phyloP scores from a whole-genome alignment of 1,140 invertebrate genomes.

The Bradysia coprophila region DNA sequence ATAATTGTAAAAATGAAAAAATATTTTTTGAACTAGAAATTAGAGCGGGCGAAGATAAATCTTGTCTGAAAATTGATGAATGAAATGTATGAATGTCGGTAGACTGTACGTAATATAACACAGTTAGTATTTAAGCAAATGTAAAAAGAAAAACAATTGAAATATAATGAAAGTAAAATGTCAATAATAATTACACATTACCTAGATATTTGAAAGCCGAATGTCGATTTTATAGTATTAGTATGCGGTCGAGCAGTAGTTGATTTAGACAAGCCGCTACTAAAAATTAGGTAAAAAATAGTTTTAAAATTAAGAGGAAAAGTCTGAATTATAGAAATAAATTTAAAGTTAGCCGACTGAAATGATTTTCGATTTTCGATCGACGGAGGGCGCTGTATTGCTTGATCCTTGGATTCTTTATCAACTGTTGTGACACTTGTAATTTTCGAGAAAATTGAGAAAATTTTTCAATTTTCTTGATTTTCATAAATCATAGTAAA shows the following conservation, averaged over 20 bases:
- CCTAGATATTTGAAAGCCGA: slow-evolving; percentile 16
- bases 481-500: too few relatives aligned
- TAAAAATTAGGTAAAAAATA: slow-evolving; percentile 6
- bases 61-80: not conserved
- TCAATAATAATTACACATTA: not conserved
- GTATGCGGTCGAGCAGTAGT: slow-evolving; percentile 17
- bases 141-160: too few relatives aligned
- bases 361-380: not conserved
- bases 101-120: not conserved
- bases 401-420: too few relatives aligned
- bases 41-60: not conserved
- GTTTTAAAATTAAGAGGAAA: not conserved
- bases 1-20: slow-evolving; percentile 1
- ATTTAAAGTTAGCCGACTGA: not conserved
- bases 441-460: too few relatives aligned
- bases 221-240: slow-evolving; percentile 20
- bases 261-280: slow-evolving; percentile 22
- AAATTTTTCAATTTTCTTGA: too few relatives aligned
- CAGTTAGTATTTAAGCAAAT: too few relatives aligned
- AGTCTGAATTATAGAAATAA: not conserved
- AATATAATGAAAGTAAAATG: not conserved
- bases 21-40: slow-evolving; percentile 1
- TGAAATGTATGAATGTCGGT: not conserved
- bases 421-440: too few relatives aligned
- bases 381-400: too few relatives aligned